Conservation (phyloP, 2,888 invertebrate species). For the Volucella bombylans region DNA sequence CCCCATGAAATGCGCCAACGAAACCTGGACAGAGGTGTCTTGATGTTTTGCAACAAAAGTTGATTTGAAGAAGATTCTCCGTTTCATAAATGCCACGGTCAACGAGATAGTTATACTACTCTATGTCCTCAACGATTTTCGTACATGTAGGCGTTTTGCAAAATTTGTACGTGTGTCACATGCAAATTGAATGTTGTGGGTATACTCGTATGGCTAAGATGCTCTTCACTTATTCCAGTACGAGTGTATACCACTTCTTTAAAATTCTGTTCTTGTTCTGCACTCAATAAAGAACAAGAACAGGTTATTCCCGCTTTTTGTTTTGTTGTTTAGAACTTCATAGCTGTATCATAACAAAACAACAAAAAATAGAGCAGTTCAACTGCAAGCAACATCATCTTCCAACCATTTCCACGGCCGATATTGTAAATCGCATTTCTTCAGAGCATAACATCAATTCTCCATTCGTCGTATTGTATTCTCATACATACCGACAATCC, state of each 20-base stretch:
- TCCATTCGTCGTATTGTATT: not conserved
- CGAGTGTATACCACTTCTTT: no score
- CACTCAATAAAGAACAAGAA: constrained; percentile 17
- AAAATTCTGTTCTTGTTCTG: not conserved
- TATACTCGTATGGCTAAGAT: no score
- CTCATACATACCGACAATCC: not conserved
- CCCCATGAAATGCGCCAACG: constrained; percentile 28
- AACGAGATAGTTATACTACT: constrained; percentile 31
- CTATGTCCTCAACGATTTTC: constrained; percentile 4
- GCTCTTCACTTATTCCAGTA: no score
- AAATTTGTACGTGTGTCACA: not conserved
- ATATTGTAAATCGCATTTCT: constrained; percentile 47
- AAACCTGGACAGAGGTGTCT: not conserved
- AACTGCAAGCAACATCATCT: constrained; percentile 46
- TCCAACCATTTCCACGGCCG: constrained; percentile 28
- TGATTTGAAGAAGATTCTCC: constrained; percentile 48
- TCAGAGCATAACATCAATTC: constrained; percentile 30
- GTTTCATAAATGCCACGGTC: constrained; percentile 60
- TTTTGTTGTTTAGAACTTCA: constrained; percentile 11
- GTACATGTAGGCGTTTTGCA: constrained; percentile 46
- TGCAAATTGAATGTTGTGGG: not conserved
- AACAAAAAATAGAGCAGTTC: constrained; percentile 48
- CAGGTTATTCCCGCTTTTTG: constrained; percentile 49
- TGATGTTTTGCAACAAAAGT: constrained; percentile 22
- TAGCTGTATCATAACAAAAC: constrained; percentile 59